These are phyloP conservation scores for Cacatua alba DNA, from an alignment of 2,113 vertebrate genomes.

Conservation along the genomic window DNA sequence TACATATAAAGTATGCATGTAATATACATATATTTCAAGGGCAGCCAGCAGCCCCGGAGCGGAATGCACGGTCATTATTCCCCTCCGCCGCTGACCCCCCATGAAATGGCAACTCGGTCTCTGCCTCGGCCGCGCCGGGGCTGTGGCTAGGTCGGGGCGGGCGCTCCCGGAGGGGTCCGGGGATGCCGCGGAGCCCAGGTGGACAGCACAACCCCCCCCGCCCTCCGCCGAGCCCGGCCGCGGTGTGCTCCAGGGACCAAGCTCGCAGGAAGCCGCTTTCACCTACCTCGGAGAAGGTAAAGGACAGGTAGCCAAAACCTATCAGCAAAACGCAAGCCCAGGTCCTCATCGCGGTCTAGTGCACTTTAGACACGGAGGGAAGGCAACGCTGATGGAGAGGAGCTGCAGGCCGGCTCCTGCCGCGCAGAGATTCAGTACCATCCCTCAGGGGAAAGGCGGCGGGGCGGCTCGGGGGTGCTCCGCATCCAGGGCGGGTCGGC, in stretches of 20 bases:
- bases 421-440: conserved; percentile 87
- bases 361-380: conserved; percentile 76
- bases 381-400: conserved; percentile 82
- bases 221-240: background rate
- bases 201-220: background rate
- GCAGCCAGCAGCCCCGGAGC: background rate
- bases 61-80: conserved; percentile 16
- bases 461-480: conserved; percentile 67
- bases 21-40: background rate
- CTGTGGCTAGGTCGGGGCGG: background rate
- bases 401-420: conserved; percentile 90
- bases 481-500: conserved; percentile 66
- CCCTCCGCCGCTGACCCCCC: background rate
- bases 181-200: conserved; percentile 6
- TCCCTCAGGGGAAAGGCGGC: conserved; percentile 85
- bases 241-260: background rate
- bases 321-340: conserved; percentile 85
- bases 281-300: conserved; percentile 88
- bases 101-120: conserved; percentile 2
- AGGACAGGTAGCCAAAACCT: conserved; percentile 89
- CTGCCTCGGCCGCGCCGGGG: background rate
- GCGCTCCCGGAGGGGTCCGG: background rate
- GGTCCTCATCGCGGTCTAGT: conserved; percentile 92
- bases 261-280: conserved; percentile 19
- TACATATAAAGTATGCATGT: background rate